These are phyloP conservation scores for Dolomedes plantarius DNA, from an alignment of 2,888 invertebrate genomes.

Conservation along the genomic window DNA sequence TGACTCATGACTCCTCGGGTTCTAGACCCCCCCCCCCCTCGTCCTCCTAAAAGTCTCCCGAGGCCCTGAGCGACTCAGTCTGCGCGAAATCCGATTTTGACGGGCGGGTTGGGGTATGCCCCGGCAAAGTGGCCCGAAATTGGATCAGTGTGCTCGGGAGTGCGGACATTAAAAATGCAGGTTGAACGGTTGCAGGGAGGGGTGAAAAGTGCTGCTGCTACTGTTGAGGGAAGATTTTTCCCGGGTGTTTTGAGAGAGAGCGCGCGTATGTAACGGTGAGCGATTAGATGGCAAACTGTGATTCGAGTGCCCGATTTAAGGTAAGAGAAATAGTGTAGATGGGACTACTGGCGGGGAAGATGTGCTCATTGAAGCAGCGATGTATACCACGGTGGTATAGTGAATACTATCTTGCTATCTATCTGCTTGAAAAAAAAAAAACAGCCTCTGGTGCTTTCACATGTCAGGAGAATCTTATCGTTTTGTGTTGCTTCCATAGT, in stretches of 20 bases:
- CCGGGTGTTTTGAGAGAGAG: constrained; percentile 9
- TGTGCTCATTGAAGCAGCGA: no score
- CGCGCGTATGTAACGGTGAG: constrained; percentile 22
- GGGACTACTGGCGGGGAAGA: not conserved
- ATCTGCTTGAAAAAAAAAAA: no score
- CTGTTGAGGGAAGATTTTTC: constrained; percentile 28
- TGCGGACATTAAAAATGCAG: constrained; percentile 57
- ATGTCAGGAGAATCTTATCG: no score
- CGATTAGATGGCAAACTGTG: constrained; percentile 57
- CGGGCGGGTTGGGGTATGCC: constrained; percentile 14
- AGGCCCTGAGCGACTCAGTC: constrained; percentile 34
- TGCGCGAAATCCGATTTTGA: constrained; percentile 54
- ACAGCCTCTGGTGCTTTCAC: no score
- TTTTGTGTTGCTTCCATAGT: no score
- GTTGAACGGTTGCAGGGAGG: constrained; percentile 11
- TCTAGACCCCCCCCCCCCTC: constrained; percentile 20
- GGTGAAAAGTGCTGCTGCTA: constrained; percentile 5
- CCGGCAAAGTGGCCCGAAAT: constrained; percentile 59
- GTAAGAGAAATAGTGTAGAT: constrained; percentile 5
- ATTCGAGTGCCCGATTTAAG: constrained; percentile 54
- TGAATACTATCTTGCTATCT: no score
- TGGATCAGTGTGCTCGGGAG: constrained; percentile 58
- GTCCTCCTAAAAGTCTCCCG: constrained; percentile 28
- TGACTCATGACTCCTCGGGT: constrained; percentile 61
- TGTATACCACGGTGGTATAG: no score